phyloP scores from a whole-genome alignment of 2,888 invertebrate genomes.

The Marronus borbonicus region DNA sequence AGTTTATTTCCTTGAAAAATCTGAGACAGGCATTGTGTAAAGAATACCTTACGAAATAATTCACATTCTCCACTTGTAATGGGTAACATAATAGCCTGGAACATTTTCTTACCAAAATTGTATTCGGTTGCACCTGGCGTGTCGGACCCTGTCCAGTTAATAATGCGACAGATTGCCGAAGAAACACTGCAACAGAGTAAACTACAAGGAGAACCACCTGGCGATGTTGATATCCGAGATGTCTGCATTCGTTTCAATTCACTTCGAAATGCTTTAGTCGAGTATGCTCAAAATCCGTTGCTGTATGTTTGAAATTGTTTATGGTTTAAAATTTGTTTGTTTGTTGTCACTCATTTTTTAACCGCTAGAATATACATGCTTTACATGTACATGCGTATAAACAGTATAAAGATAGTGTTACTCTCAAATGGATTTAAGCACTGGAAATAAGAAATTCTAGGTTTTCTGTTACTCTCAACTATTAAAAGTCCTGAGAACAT shows the following conservation, averaged over 20 bases:
- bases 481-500: too few species aligned
- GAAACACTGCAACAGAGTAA: conserved; percentile 3
- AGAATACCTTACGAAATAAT: not conserved
- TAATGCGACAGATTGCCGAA: conserved; percentile 32
- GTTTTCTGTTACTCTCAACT: too few species aligned
- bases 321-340: not conserved
- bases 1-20: too few species aligned
- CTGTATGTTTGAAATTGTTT: not conserved
- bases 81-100: conserved; percentile 16
- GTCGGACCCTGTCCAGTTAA: conserved; percentile 2
- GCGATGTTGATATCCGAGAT: conserved; percentile 37
- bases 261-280: conserved; percentile 1
- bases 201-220: conserved; percentile 23
- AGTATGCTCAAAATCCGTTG: not conserved
- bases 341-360: too few species aligned
- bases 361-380: too few species aligned
- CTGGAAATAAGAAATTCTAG: too few species aligned
- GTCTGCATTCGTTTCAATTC: conserved; percentile 17
- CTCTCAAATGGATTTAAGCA: too few species aligned
- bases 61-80: not conserved
- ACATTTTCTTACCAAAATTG: conserved; percentile 26
- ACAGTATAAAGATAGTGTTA: too few species aligned
- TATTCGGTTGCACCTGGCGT: conserved; percentile 38
- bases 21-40: not conserved
- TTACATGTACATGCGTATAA: too few species aligned